These are phyloP conservation scores for Echinarachnius parma DNA, from an alignment of 53 echinoderm and acorn worm species.

Conservation along the genomic window DNA sequence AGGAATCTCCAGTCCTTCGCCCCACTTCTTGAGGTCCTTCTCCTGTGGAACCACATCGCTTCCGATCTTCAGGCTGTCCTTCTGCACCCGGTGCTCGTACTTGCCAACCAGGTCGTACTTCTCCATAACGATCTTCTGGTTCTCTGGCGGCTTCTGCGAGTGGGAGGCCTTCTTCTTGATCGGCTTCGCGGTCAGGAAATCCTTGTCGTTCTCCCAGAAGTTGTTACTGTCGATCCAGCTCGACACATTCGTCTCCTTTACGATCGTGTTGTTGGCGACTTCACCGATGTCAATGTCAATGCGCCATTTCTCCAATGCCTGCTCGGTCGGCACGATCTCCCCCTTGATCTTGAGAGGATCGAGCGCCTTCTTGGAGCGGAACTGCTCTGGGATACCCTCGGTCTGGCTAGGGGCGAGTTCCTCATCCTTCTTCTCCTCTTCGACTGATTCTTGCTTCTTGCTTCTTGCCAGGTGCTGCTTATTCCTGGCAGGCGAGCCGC, in stretches of 20 bases:
- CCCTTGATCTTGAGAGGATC: conserved; percentile 74
- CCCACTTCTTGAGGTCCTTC: conserved; percentile 77
- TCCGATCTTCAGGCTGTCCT: conserved; percentile 69
- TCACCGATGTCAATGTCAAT: conserved; percentile 73
- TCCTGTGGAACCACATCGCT: conserved; percentile 61
- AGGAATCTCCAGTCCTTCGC: conserved; percentile 76
- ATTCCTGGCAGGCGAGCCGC: conserved; percentile 27
- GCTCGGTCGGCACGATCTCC: conserved; percentile 79
- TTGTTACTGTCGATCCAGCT: conserved; percentile 89
- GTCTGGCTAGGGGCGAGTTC: conserved; percentile 45
- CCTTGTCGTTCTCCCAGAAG: conserved; percentile 62
- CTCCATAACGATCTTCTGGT: conserved; percentile 66
- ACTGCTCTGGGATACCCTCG: conserved; percentile 67
- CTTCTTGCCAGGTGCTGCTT: conserved; percentile 39
- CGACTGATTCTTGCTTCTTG: conserved; percentile 40
- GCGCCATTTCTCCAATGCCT: conserved; percentile 72
- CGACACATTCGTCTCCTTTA: conserved; percentile 74
- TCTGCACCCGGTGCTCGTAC: conserved; percentile 79
- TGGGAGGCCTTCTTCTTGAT: neutral
- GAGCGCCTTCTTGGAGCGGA: conserved; percentile 57
- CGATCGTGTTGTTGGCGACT: conserved; percentile 77
- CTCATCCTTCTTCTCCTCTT: conserved; percentile 34
- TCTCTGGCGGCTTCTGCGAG: conserved; percentile 28
- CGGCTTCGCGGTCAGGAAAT: conserved; percentile 8
- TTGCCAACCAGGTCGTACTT: conserved; percentile 79